Percentiles rank a stretch among this genome's conserved stretches.
Evolutionary conservation across 23 tunicate species (phyloP).

Genomic region (Botrylloides violaceus): DNA sequence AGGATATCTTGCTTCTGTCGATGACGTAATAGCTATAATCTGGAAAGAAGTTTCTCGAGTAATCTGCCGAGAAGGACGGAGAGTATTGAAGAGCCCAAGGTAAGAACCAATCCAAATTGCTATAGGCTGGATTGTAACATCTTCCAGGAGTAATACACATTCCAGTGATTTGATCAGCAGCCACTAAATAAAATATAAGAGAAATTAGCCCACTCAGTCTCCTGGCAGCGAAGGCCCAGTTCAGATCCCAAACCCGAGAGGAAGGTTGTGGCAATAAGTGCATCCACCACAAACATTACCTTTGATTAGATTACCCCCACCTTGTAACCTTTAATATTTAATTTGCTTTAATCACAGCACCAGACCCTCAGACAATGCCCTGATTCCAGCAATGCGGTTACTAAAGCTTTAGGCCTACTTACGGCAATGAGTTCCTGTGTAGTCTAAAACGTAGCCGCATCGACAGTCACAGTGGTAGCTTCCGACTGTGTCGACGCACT

Average conservation of each 20-base stretch:
- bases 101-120: background rate
- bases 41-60: background rate
- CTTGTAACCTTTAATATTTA: no score
- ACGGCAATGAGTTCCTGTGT: slow-evolving; percentile 4
- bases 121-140: background rate
- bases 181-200: background rate
- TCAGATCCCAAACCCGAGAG: no score
- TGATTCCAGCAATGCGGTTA: no score
- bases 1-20: background rate
- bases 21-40: background rate
- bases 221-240: no score
- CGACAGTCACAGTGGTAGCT: background rate
- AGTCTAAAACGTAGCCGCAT: slow-evolving; percentile 5
- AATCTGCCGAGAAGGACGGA: background rate
- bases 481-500: background rate
- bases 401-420: background rate
- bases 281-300: no score
- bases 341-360: no score
- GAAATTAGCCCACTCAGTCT: no score
- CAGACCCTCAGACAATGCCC: no score
- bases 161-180: background rate
- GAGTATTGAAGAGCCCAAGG: background rate
- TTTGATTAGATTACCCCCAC: no score
- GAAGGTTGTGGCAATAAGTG: no score
- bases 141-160: background rate